A percentile compares a stretch with the other conserved stretches of the same genome.
Evolutionary conservation across 2,888 invertebrate genomes (phyloP).

Genomic region (Catocala fraxini): DNA sequence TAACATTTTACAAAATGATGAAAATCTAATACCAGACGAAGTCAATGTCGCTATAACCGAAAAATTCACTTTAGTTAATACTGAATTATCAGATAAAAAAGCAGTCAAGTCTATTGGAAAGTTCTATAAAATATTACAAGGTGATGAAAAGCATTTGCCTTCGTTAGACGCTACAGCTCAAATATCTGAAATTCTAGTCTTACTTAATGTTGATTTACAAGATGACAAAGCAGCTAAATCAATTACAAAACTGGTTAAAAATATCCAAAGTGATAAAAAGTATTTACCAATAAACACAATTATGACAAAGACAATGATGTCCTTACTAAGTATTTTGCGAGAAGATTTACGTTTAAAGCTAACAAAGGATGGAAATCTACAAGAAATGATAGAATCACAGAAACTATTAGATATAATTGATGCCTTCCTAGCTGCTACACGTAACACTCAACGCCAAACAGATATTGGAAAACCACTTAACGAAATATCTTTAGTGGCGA

Average conservation of each 20-base stretch:
- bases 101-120: background rate
- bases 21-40: background rate
- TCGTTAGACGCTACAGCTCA: background rate
- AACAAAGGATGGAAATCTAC: no score
- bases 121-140: background rate
- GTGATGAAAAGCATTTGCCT: background rate
- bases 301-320: no score
- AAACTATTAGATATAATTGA: background rate
- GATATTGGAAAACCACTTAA: slow-evolving; percentile 1
- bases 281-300: no score
- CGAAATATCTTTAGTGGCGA: background rate
- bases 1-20: background rate
- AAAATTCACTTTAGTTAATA: background rate
- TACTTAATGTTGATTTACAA: background rate
- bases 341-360: no score
- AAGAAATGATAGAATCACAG: background rate
- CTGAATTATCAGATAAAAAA: background rate
- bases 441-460: slow-evolving; percentile 13
- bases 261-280: no score
- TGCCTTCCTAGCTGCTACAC: background rate
- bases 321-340: no score
- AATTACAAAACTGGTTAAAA: background rate
- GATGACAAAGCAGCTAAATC: background rate
- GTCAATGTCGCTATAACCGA: background rate
- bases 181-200: background rate